Conservation (phyloP, 2,113 vertebrate genomes). For the Dicentrarchus labrax region DNA sequence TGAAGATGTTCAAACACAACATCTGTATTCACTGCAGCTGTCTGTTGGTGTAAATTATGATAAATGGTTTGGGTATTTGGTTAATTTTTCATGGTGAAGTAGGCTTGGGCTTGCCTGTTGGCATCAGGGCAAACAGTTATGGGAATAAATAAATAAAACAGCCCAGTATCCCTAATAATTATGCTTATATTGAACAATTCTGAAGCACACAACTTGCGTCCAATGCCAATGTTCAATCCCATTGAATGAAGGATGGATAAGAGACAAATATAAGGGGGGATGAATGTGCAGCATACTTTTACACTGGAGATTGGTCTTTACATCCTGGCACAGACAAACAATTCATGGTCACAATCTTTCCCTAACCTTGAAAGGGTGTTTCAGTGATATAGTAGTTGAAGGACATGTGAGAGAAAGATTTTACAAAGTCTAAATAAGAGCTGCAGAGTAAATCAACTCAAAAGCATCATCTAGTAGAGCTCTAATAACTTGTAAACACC, state of each 20-base stretch:
- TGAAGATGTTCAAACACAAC: constrained; percentile 44
- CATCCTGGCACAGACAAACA: constrained; percentile 8
- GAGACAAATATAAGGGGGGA: neutral
- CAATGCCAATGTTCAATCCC: neutral
- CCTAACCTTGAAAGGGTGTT: neutral
- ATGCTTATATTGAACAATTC: neutral
- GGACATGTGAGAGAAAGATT: neutral
- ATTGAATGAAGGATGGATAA: neutral
- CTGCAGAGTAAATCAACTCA: neutral
- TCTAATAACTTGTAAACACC: neutral
- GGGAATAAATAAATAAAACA: constrained; percentile 26
- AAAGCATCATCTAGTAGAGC: too few species aligned
- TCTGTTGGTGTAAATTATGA: constrained; percentile 51
- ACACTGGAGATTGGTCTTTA: neutral
- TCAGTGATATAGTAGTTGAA: neutral
- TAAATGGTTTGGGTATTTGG: constrained; percentile 29
- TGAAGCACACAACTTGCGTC: constrained; percentile 4
- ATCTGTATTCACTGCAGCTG: constrained; percentile 58
- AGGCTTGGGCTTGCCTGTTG: constrained; percentile 15
- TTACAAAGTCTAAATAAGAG: neutral
- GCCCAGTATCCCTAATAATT: neutral
- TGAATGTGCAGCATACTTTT: neutral
- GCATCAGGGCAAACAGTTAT: constrained; percentile 9
- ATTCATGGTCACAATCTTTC: neutral
- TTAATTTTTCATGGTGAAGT: constrained; percentile 32